A percentile compares a stretch with the other conserved stretches of the same genome.
Conservation (phyloP, 2,797 vertebrate genomes). For the Neoniphon sammara region DNA sequence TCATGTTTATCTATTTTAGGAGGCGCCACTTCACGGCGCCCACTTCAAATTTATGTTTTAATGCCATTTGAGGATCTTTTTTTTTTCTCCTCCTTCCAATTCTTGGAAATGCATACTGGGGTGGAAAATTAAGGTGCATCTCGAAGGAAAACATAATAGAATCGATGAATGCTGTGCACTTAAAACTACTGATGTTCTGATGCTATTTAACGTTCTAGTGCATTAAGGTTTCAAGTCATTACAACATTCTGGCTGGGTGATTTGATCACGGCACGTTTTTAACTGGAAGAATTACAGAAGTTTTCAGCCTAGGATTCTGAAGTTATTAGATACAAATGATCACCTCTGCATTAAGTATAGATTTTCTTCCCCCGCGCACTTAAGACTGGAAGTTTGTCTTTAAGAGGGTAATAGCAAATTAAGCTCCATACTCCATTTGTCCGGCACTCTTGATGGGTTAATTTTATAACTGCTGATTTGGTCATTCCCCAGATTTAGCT, state of each 20-base stretch:
- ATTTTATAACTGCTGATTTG: constrained; percentile 91
- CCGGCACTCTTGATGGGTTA: constrained; percentile 88
- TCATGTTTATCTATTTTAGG: constrained; percentile 97
- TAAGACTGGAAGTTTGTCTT: constrained; percentile 90
- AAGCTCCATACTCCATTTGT: constrained; percentile 90
- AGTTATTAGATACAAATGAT: constrained; percentile 91
- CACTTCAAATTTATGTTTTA: constrained; percentile 85
- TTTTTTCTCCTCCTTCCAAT: constrained; percentile 70
- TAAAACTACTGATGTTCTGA: constrained; percentile 88
- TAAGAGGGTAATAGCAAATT: constrained; percentile 91
- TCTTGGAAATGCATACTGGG: constrained; percentile 83
- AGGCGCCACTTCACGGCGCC: constrained; percentile 82
- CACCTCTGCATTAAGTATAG: constrained; percentile 91
- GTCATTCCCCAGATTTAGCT: constrained; percentile 86
- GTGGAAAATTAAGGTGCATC: constrained; percentile 88
- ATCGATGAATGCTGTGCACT: constrained; percentile 88
- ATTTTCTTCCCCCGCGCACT: constrained; percentile 88
- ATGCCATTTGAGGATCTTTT: constrained; percentile 80
- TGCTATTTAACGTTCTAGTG: constrained; percentile 90
- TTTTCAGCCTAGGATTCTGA: constrained; percentile 87
- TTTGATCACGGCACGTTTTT: constrained; percentile 89
- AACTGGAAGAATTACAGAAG: constrained; percentile 88
- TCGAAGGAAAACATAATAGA: constrained; percentile 87
- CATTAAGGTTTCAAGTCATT: constrained; percentile 90
- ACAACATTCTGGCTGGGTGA: constrained; percentile 85